Percentiles rank a stretch among this genome's conserved stretches.
These are phyloP conservation scores for Tachysurus vachellii DNA, from an alignment of 2,113 vertebrate species.

Conservation along the genomic window DNA sequence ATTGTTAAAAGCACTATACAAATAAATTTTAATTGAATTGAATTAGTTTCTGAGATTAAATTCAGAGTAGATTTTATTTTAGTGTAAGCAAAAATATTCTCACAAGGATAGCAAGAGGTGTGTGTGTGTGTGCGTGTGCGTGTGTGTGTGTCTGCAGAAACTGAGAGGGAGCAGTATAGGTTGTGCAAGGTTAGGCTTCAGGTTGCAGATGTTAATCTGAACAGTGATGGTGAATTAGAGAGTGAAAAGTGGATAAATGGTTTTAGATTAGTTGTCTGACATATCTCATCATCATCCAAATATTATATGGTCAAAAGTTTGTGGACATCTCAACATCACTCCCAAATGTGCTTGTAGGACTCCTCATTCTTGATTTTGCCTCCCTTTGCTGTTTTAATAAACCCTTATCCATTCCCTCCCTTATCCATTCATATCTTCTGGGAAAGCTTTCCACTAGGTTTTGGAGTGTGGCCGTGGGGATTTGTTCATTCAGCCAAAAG, in stretches of 20 bases:
- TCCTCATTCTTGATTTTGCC: not conserved
- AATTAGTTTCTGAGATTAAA: not conserved
- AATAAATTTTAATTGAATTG: no score
- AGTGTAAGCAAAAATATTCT: not conserved
- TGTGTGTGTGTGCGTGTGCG: not conserved
- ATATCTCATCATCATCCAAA: not conserved
- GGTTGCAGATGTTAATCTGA: conserved; percentile 30
- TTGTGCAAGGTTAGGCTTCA: conserved; percentile 36
- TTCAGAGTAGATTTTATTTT: not conserved
- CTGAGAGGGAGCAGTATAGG: conserved; percentile 8
- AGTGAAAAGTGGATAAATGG: conserved; percentile 14
- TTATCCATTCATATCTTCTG: not conserved
- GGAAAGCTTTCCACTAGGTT: not conserved
- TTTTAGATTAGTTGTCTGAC: not conserved
- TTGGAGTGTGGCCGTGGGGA: not conserved
- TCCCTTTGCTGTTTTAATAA: not conserved
- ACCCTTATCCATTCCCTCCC: no score
- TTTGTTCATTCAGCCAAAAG: not conserved
- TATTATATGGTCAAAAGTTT: not conserved
- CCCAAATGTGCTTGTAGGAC: not conserved
- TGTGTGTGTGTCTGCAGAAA: not conserved
- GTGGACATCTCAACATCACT: not conserved
- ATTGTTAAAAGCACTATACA: no score
- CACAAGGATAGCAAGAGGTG: not conserved
- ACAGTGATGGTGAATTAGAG: conserved; percentile 33